Percentiles rank a stretch among this genome's conserved stretches.
Conservation (phyloP, 2,888 invertebrate genomes). For the Euspilapteryx auroguttella region DNA sequence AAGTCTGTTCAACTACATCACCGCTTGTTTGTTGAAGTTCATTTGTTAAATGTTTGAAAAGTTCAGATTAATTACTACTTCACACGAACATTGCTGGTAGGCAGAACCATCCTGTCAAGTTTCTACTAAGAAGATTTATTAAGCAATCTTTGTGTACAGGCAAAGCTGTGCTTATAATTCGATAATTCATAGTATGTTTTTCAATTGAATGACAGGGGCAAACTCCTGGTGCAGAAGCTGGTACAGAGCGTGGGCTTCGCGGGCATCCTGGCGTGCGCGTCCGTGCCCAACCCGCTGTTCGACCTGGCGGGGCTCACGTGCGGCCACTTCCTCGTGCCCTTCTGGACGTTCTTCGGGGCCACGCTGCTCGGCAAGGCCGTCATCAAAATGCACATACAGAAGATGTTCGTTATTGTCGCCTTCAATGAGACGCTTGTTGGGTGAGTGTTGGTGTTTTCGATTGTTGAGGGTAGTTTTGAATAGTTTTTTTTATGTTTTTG, state of each 20-base stretch:
- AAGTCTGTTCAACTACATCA: no score
- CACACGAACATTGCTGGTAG: no score
- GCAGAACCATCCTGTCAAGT: no score
- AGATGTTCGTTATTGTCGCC: slow-evolving; percentile 94
- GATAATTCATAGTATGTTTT: no score
- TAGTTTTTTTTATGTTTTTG: background rate
- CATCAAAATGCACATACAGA: slow-evolving; percentile 98
- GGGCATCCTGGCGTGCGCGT: slow-evolving; percentile 93
- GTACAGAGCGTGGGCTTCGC: slow-evolving; percentile 95
- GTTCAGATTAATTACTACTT: no score
- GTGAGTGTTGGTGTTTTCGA: slow-evolving; percentile 45
- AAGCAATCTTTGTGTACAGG: no score
- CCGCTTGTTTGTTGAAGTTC: no score
- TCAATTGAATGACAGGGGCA: slow-evolving; percentile 71
- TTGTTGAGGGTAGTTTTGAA: no score
- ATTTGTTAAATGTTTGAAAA: no score
- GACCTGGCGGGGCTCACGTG: slow-evolving; percentile 98
- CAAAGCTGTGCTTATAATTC: no score
- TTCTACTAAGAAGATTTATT: no score
- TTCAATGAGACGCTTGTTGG: slow-evolving; percentile 94
- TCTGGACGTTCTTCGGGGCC: slow-evolving; percentile 99
- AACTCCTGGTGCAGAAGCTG: slow-evolving; percentile 82
- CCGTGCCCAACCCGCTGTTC: slow-evolving; percentile 99
- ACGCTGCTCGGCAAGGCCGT: slow-evolving; percentile 97
- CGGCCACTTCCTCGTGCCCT: slow-evolving; percentile 98